A percentile compares a stretch with the other conserved stretches of the same genome.
Evolutionary conservation across 2,113 vertebrate species (phyloP).

Genomic region (Indicator indicator): DNA sequence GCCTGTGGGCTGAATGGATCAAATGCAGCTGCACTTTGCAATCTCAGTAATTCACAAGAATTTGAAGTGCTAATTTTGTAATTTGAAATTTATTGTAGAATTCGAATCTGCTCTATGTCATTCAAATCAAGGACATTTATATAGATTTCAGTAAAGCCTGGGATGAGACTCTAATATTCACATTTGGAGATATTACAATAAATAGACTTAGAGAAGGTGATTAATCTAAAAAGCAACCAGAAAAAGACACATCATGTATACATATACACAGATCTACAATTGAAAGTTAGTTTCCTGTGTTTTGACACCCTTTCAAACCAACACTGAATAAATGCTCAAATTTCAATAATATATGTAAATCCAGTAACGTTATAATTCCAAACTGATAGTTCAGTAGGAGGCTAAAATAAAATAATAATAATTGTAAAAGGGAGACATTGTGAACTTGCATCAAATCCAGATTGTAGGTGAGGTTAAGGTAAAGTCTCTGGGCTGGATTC

Average conservation of each 20-base stretch:
- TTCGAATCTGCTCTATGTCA: slow-evolving; percentile 23
- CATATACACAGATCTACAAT: neutral
- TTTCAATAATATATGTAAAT: slow-evolving; percentile 54
- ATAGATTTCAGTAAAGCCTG: neutral
- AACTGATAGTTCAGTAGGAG: slow-evolving; percentile 27
- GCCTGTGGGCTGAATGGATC: neutral
- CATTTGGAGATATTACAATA: neutral
- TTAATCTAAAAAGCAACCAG: slow-evolving; percentile 9
- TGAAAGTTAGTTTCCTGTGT: neutral
- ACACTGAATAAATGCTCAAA: neutral
- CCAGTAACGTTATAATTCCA: slow-evolving; percentile 24
- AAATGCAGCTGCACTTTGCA: neutral
- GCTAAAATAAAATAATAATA: slow-evolving; percentile 22
- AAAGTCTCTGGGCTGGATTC: neutral
- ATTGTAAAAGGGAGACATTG: neutral
- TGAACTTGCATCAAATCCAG: neutral
- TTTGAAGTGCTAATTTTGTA: slow-evolving; percentile 19
- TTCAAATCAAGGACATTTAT: slow-evolving; percentile 20
- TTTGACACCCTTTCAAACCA: slow-evolving; percentile 29
- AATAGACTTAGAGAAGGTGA: slow-evolving; percentile 18
- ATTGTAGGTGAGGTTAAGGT: neutral
- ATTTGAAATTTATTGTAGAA: slow-evolving; percentile 36
- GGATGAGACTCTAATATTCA: neutral
- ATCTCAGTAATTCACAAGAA: neutral
- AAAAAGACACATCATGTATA: neutral